Conservation (phyloP, 2,113 vertebrate genomes). For the Mystacornis crossleyi region DNA sequence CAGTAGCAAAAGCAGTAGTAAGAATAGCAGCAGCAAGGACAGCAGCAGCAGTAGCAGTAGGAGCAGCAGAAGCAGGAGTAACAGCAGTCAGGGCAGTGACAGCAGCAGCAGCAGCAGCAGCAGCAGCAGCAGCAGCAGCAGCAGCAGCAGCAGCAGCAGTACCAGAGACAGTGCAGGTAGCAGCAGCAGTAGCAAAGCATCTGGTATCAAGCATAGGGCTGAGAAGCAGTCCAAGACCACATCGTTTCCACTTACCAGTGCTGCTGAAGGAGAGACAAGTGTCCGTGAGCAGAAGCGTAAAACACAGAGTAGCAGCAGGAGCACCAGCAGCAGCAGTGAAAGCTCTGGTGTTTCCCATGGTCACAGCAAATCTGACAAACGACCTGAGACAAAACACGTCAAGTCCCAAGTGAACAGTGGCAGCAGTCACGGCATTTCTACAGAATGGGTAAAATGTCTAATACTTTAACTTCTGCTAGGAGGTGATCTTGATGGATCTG, state of each 20-base stretch:
- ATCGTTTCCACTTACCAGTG: not conserved
- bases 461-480: not conserved
- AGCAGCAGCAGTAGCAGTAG: accelerated
- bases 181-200: not conserved
- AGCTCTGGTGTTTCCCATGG: not conserved
- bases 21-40: accelerated
- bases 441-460: slow-evolving; percentile 1
- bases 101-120: accelerated
- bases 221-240: not conserved
- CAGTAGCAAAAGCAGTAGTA: accelerated
- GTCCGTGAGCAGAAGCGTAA: not conserved
- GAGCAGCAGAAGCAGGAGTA: accelerated
- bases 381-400: accelerated
- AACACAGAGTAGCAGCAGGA: not conserved
- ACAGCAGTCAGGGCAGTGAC: not conserved
- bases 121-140: not conserved
- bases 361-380: not conserved
- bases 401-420: not conserved
- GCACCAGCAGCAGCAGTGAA: not conserved
- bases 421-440: not conserved
- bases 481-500: not conserved
- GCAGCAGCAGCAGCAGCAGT: accelerated
- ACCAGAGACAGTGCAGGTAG: not conserved
- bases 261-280: not conserved
- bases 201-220: not conserved